Evolutionary conservation across 2,888 invertebrate species (phyloP).

Genomic region (Pyralis farinalis): DNA sequence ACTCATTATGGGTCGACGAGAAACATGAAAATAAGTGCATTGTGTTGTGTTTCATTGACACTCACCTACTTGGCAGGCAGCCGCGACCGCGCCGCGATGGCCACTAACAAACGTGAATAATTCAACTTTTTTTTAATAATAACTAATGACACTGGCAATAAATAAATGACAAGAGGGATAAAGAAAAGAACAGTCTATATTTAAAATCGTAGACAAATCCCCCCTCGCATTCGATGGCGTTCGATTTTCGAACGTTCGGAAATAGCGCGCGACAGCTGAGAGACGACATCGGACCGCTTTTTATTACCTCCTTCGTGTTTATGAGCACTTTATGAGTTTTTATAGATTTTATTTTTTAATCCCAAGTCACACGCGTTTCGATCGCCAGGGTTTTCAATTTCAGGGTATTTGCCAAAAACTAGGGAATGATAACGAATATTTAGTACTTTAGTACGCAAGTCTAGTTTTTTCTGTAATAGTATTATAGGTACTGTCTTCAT

Average conservation of each 20-base stretch:
- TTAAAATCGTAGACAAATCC: conserved; percentile 58
- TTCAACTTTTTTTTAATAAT: conserved; percentile 22
- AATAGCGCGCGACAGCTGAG: conserved; percentile 79
- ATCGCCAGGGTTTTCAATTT: conserved; percentile 26
- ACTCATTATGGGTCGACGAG: conserved; percentile 19
- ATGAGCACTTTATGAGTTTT: conserved; percentile 78
- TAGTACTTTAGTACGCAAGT: too few species aligned
- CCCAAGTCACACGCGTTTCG: conserved; percentile 60
- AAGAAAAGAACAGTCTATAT: conserved; percentile 57
- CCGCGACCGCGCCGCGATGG: conserved; percentile 2
- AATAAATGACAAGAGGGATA: conserved; percentile 35
- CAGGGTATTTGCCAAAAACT: conserved; percentile 14
- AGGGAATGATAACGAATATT: too few species aligned
- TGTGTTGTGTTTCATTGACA: conserved; percentile 50
- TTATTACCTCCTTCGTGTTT: conserved; percentile 78
- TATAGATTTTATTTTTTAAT: conserved; percentile 75
- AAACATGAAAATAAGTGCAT: conserved; percentile 23
- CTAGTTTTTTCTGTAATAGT: too few species aligned
- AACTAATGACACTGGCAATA: conserved; percentile 29
- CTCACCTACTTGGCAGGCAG: conserved; percentile 71
- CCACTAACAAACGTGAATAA: conserved; percentile 29
- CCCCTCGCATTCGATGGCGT: conserved; percentile 66
- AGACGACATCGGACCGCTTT: conserved; percentile 71
- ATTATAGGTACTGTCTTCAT: too few species aligned
- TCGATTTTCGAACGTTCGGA: conserved; percentile 77